phyloP scores from a whole-genome alignment of 2,888 invertebrate genomes.

The Leptothorax acervorum region DNA sequence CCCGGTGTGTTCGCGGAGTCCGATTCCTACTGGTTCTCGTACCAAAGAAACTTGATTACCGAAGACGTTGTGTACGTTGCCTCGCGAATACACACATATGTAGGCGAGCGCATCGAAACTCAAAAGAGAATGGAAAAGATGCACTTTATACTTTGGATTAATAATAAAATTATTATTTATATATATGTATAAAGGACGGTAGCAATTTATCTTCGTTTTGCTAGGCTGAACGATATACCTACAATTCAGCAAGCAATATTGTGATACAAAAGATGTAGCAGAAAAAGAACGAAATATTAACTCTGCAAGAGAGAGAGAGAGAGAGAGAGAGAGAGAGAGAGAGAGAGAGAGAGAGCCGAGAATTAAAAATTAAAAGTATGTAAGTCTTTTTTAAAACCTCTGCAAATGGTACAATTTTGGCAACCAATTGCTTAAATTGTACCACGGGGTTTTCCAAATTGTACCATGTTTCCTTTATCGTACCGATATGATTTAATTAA shows the following conservation, averaged over 20 bases:
- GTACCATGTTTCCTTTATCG: too few species aligned
- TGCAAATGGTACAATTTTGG: too few species aligned
- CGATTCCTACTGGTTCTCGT: constrained; percentile 53
- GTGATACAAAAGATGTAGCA: background rate
- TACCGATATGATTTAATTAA: too few species aligned
- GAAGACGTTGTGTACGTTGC: constrained; percentile 58
- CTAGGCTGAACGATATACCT: background rate
- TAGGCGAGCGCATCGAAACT: background rate
- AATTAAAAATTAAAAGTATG: constrained; percentile 16
- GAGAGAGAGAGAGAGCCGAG: background rate
- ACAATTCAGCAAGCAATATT: constrained; percentile 14
- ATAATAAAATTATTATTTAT: constrained; percentile 35
- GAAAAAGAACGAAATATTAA: constrained; percentile 16
- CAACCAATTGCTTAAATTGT: too few species aligned
- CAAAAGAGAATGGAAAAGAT: constrained; percentile 27
- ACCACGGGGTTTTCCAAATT: too few species aligned
- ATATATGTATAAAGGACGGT: background rate
- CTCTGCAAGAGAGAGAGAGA: background rate
- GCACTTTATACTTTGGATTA: background rate
- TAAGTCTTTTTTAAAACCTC: too few species aligned
- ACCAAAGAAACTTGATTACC: constrained; percentile 71
- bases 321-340: background rate
- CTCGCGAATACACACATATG: background rate
- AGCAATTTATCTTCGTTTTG: constrained; percentile 8
- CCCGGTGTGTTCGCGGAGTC: constrained; percentile 70